Conservation (phyloP, 2,888 invertebrate genomes). For the Eupithecia subfuscata region DNA sequence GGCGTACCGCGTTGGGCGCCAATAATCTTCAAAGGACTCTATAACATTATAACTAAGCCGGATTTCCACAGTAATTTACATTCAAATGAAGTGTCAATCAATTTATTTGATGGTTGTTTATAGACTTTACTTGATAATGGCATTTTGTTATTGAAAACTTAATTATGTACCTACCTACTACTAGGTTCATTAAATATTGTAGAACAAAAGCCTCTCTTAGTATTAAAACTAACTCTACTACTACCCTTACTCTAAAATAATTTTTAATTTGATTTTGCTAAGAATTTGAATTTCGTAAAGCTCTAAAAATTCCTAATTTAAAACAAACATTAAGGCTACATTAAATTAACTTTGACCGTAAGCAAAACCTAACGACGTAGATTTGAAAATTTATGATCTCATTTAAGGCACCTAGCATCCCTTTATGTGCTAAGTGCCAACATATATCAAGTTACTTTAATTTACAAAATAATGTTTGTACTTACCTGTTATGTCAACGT, state of each 20-base stretch:
- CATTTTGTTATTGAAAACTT: neutral
- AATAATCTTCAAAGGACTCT: constrained; percentile 27
- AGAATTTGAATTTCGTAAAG: neutral
- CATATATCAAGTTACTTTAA: constrained; percentile 19
- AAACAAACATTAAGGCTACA: neutral
- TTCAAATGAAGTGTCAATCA: constrained; percentile 3
- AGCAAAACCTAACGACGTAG: constrained; percentile 25
- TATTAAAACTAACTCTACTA: too few relatives aligned
- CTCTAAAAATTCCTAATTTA: neutral
- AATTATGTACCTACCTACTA: neutral
- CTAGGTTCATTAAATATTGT: neutral
- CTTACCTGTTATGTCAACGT: neutral
- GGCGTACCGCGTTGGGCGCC: constrained; percentile 49
- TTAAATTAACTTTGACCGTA: constrained; percentile 9
- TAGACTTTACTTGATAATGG: neutral
- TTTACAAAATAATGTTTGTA: constrained; percentile 7
- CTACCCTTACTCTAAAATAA: too few relatives aligned
- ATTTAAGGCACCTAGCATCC: constrained; percentile 20
- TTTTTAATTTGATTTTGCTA: neutral
- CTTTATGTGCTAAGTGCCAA: constrained; percentile 19
- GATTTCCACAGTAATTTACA: constrained; percentile 2
- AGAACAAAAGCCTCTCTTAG: neutral
- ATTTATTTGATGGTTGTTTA: constrained; percentile 4
- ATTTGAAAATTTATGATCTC: constrained; percentile 36
- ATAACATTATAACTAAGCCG: constrained; percentile 1